Evolutionary conservation across 2,797 vertebrate species (phyloP), one percentile per base, ranked within the genome.

Genomic region (Acridotheres tristis): DNA sequence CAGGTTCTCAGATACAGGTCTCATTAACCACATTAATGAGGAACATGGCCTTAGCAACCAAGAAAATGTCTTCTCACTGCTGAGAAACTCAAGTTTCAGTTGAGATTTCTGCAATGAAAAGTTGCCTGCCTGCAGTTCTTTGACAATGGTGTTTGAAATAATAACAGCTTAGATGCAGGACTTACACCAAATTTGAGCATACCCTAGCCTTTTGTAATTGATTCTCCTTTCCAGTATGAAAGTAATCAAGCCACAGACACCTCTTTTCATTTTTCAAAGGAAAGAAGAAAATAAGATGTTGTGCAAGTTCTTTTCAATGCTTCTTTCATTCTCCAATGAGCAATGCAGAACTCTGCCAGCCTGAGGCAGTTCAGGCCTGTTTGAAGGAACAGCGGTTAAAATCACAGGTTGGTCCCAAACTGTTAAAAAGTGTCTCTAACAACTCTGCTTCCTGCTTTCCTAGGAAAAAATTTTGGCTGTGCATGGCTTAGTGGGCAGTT

Each of bases 401-500:
- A 89, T 82, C 83, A 76, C 55, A 92, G 59, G 30, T 18, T 79
- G 67, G 38, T 95, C 93, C 77, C 93, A 87, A 59, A 79, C 45
- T 90, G 77, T 94, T 93, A 94, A 89, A 82, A 79, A 55, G n/a
- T 62, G 51, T 42, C 68, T 90, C 43, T 57, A 79, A 73, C 63
- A 90, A 68, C 61, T 93, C 88, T 94, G 69, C 69, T 88, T 93
- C 77, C 67, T 82, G 53, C 83, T 95, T 88, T 93, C 89, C 82
- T 88, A 96, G 80, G 84, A 89, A 96, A 96, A 77, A 62, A 87
- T 93, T 97, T 80, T 87, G 88, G 57, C 94, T 91, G 65, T 89
- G 93, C 62, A 89, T 68, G 85, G 75, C 48, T 79, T 90, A 96
- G 89, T 77, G 80, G 68, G 66, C 79, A 93, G 55, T 40, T 84